Evolutionary conservation across 2,888 invertebrate genomes (phyloP).

Genomic region (Stratiomys singularior): DNA sequence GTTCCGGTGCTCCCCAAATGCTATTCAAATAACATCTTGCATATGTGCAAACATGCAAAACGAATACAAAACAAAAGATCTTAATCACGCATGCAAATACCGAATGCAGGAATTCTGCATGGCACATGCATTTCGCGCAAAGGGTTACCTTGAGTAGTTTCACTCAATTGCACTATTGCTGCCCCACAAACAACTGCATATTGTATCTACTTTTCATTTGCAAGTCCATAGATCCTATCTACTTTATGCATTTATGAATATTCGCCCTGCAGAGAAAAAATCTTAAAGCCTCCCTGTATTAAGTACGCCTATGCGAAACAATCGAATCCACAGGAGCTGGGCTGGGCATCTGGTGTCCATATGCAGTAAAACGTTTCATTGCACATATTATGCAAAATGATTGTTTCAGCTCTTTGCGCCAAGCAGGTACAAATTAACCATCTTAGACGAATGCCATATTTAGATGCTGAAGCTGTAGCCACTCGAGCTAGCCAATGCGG

Average conservation of each 20-base stretch:
- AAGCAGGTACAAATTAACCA: conserved; percentile 7
- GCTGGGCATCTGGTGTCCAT: background rate
- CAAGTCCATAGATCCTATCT: background rate
- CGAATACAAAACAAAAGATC: conserved; percentile 26
- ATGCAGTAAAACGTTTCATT: background rate
- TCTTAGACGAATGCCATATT: conserved; percentile 24
- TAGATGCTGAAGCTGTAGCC: background rate
- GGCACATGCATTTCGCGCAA: conserved; percentile 13
- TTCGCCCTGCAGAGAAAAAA: background rate
- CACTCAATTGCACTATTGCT: background rate
- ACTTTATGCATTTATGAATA: background rate
- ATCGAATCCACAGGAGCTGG: background rate
- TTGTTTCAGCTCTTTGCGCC: conserved; percentile 12
- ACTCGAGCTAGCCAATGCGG: background rate
- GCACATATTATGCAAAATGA: conserved; percentile 16
- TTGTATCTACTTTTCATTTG: background rate
- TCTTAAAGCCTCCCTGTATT: background rate
- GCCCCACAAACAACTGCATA: background rate
- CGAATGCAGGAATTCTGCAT: conserved; percentile 24
- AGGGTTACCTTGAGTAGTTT: conserved; percentile 26
- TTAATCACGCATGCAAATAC: conserved; percentile 20
- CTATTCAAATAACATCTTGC: background rate
- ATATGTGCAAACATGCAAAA: conserved; percentile 21
- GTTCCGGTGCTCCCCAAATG: background rate
- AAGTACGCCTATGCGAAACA: conserved; percentile 14